Base-by-base conservation (phyloP, 2,113 vertebrate species). In the Eulacestoma nigropectus region DNA sequence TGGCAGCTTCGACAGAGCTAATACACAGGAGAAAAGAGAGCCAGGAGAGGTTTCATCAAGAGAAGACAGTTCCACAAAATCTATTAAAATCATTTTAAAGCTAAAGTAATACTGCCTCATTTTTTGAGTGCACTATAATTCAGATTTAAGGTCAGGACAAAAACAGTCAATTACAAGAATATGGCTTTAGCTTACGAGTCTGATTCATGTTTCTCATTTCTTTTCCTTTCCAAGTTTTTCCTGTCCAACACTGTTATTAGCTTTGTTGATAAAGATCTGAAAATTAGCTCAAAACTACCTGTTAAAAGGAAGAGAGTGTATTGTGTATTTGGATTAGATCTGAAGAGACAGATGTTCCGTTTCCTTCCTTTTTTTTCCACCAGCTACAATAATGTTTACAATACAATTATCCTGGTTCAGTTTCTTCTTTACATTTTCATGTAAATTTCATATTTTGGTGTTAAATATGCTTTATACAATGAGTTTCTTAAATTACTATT, bases 41-140 rank as follows among this genome's bases (percentile, higher is more conserved):
- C 76, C 76, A 74, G 76, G 41, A 94, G 49, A 96, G 91, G 75
- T 86, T 95, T 77, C 41, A 39, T 81, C 41, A 70, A 77, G 57
- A 27, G 27, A 96, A 92, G 30, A 85, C 47, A 68, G n/a, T 47
- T 83, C 52, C 44, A 94, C 32, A 83, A 72, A 80, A 90, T 19
- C 23, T 90, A 92, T 91, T 76, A 62, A 92, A 92, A 92, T 89
- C 4, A 50, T 89, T 91, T 95, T 81, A 95, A 91, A 88, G 67
- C 50, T 93, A 52, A 79, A 88, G 42, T 59, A 96, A 87, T 59
- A 27, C 13, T 41, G 4, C 64, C 65, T 89, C 52, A 80, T 65
- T 80, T 95, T 93, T 67, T 25, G 19, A 65, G 39, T 42, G 33
- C 1, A 0, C 16, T 76, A 11, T 52, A 17, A 56, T 82, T 91